These are phyloP conservation scores for Apeira syringaria DNA, from an alignment of 2,888 invertebrate genomes.

Conservation along the genomic window DNA sequence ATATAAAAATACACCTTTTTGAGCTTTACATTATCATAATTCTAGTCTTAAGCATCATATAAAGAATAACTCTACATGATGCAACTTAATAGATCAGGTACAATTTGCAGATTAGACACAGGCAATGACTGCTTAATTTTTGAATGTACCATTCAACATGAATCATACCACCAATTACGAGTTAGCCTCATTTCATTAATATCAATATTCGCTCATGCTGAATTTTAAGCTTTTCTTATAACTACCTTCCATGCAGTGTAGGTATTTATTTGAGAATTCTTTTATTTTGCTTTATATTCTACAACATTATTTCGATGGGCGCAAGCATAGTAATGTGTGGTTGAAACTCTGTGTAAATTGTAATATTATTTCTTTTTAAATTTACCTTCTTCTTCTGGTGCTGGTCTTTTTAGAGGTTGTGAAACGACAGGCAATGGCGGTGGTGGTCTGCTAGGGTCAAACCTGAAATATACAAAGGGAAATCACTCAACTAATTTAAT, in stretches of 20 bases:
- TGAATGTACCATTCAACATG: no score
- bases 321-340: slow-evolving; percentile 11
- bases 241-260: slow-evolving; percentile 1
- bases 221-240: slow-evolving; percentile 17
- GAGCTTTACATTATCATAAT: no score
- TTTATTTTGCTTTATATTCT: background rate
- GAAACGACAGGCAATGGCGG: slow-evolving; percentile 44
- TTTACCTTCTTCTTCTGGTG: slow-evolving; percentile 17
- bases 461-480: slow-evolving; percentile 37
- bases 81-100: no score
- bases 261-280: background rate
- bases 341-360: no score
- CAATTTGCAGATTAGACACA: no score
- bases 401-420: slow-evolving; percentile 5
- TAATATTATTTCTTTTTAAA: no score
- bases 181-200: slow-evolving; percentile 19
- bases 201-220: slow-evolving; percentile 38
- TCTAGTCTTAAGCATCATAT: no score
- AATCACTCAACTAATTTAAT: no score
- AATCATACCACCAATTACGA: no score
- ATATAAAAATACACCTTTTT: no score
- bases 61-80: no score
- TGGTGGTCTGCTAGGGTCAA: slow-evolving; percentile 61
- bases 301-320: background rate
- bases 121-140: no score